Percentiles rank a stretch among this genome's conserved stretches.
These are phyloP conservation scores for Bellardia pandia DNA, from an alignment of 2,888 invertebrate species.

Conservation along the genomic window DNA sequence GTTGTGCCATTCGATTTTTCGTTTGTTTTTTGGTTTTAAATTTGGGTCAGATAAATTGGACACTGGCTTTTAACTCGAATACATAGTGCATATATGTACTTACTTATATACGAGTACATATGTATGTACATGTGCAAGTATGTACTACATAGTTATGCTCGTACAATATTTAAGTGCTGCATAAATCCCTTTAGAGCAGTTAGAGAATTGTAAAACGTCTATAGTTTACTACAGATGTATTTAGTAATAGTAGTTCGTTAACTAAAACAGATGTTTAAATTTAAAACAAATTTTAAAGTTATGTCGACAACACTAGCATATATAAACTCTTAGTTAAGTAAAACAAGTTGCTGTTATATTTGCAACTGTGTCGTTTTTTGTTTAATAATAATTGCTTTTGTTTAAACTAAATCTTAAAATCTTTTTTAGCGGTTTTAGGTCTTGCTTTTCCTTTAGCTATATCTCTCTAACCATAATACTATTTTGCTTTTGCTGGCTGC, in stretches of 20 bases:
- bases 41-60: slow-evolving; percentile 64
- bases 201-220: slow-evolving; percentile 21
- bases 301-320: background rate
- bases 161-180: slow-evolving; percentile 56
- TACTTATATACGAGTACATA: background rate
- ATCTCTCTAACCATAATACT: background rate
- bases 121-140: background rate
- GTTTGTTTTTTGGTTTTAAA: slow-evolving; percentile 32
- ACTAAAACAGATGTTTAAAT: slow-evolving; percentile 56
- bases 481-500: slow-evolving; percentile 21
- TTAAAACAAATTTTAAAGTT: slow-evolving; percentile 2
- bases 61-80: slow-evolving; percentile 54
- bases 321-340: background rate
- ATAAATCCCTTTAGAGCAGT: slow-evolving; percentile 61
- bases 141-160: background rate
- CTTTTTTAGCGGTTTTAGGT: background rate
- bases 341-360: background rate
- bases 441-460: background rate
- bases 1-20: slow-evolving; percentile 46
- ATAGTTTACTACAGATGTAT: background rate
- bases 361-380: background rate
- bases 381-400: slow-evolving; percentile 34
- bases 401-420: slow-evolving; percentile 18
- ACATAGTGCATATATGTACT: slow-evolving; percentile 10
- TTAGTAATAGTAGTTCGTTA: background rate